A percentile compares a stretch with the other conserved stretches of the same genome.
phyloP scores from a whole-genome alignment of 2,888 invertebrate species.

The Dryomyza anilis region DNA sequence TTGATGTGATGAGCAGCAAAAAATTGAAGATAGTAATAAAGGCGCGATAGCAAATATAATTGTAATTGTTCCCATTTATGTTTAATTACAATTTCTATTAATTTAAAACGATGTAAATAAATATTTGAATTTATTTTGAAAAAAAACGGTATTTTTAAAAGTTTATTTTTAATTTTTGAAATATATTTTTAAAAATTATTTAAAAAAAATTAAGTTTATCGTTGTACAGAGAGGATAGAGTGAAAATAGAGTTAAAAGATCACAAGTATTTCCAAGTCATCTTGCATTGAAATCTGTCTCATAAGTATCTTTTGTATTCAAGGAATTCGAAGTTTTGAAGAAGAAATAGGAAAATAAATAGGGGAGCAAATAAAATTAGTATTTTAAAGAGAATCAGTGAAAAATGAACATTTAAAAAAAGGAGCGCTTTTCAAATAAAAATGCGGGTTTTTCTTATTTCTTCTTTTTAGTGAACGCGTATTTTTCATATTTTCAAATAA shows the following conservation, averaged over 20 bases:
- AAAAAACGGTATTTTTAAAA: not conserved
- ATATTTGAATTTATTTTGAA: too few species aligned
- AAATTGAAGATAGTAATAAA: not conserved
- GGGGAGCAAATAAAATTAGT: not conserved
- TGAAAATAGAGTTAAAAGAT: not conserved
- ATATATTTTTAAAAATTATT: constrained; percentile 6
- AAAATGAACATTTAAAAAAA: too few species aligned
- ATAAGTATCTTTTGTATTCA: constrained; percentile 56
- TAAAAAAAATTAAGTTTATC: too few species aligned
- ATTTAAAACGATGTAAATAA: too few species aligned
- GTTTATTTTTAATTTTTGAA: not conserved
- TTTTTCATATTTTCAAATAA: not conserved
- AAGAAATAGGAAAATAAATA: not conserved
- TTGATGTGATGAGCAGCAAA: not conserved
- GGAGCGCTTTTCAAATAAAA: too few species aligned
- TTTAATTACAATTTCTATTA: too few species aligned
- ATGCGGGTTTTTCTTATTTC: not conserved
- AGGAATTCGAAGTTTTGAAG: constrained; percentile 9
- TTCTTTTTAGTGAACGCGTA: not conserved
- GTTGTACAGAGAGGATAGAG: too few species aligned
- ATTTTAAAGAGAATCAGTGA: too few species aligned
- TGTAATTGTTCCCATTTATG: too few species aligned
- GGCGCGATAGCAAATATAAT: too few species aligned
- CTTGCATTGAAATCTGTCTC: constrained; percentile 60
- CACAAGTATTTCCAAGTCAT: constrained; percentile 57